Evolutionary conservation across 2,888 invertebrate genomes (phyloP).

Genomic region (Clanis bilineata): DNA sequence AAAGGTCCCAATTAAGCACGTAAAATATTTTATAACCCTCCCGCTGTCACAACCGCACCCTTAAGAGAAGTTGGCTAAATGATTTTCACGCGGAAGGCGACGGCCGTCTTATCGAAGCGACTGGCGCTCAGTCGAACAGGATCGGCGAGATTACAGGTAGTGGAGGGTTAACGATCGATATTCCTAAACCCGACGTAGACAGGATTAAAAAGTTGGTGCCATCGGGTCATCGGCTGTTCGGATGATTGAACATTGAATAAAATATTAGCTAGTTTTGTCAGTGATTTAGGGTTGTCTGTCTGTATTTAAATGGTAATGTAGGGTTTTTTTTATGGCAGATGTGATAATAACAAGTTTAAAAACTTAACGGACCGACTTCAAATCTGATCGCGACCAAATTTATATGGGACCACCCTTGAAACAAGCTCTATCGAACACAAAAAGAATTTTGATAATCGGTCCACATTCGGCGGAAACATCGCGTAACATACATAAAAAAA

Average conservation of each 20-base stretch:
- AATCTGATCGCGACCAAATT: too few relatives aligned
- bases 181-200: background rate
- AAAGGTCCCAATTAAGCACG: too few relatives aligned
- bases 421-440: too few relatives aligned
- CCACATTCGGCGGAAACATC: too few relatives aligned
- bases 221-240: background rate
- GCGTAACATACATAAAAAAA: too few relatives aligned
- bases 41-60: background rate
- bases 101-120: background rate
- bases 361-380: too few relatives aligned
- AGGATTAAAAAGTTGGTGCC: background rate
- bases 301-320: too few relatives aligned
- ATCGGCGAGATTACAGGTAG: slow-evolving; percentile 38
- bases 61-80: background rate
- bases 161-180: slow-evolving; percentile 31
- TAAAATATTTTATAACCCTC: background rate
- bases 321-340: too few relatives aligned
- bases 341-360: too few relatives aligned
- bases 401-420: too few relatives aligned
- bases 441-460: too few relatives aligned
- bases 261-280: background rate
- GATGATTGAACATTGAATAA: background rate
- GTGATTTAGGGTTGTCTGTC: too few relatives aligned
- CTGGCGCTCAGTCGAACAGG: slow-evolving; percentile 18
- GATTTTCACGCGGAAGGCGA: background rate